Base-by-base conservation (phyloP, 2,113 vertebrate species). In the Xenopus tropicalis region DNA sequence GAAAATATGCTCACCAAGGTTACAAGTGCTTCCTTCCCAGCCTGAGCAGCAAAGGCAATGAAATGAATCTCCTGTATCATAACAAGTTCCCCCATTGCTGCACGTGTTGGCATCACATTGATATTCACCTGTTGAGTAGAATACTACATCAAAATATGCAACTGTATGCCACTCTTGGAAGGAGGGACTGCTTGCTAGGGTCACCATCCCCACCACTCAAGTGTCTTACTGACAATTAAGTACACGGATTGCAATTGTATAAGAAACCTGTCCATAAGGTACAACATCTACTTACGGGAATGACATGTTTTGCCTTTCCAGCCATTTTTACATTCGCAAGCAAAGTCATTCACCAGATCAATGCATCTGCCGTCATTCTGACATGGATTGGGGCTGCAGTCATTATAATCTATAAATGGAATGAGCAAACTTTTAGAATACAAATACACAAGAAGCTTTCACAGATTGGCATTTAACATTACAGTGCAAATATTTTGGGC, bases 281-380 rank as follows among this genome's bases (percentile, higher is more conserved):
- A 14, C 11, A 14, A 25, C 13, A 48, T 6, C 1, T 69, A 92
- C 94, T 95, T 86, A 94, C 96, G 91, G 7, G 95, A 98, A 81
- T 94, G 93, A 85, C 96, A 98, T 48, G 93, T 96, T 85, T 98
- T 98, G 67, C 96, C 96, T 83, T 98, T 98, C 96, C 96, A 98
- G 81, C 86, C 91, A 66, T 94, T 92, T 1, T 89, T 87, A 20
- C 96, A 98, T 19, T 87, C 88, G 61, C 96, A 98, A 86, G 92
- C 93, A 86, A 98, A 98, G 83, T 98, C 96, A 0, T 96, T 96
- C 67, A 94, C 83, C 75, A 94, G 85, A 81, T 98, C 93, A 17
- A 92, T 86, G 79, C 96, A 98, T 21, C 72, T 85, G 29, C 94
- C 96, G 37, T 90, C 93, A 1, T 96, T 96, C 82, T 93, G 92